Evolutionary conservation across 2,797 vertebrate species (phyloP).

Genomic region (Pyrocephalus nanus): DNA sequence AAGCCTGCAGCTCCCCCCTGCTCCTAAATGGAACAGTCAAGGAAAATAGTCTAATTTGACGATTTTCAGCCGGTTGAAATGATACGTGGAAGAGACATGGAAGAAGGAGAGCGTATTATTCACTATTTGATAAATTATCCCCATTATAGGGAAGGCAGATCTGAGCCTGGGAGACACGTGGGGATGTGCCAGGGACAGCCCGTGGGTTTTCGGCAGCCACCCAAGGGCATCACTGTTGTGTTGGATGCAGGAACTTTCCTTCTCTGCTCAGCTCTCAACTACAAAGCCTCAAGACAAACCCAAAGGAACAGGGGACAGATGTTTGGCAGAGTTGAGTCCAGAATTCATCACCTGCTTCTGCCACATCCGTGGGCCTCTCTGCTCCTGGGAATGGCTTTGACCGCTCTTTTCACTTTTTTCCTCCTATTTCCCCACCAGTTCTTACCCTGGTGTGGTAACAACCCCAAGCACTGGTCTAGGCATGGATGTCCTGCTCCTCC

Average conservation of each 20-base stretch:
- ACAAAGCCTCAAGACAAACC: neutral
- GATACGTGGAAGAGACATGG: neutral
- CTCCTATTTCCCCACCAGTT: fast-evolving
- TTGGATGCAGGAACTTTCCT: neutral
- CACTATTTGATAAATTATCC: conserved; percentile 30
- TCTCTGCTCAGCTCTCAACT: neutral
- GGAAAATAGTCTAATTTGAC: conserved; percentile 60
- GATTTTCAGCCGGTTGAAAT: conserved; percentile 39
- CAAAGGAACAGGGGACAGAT: neutral
- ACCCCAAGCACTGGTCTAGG: fast-evolving
- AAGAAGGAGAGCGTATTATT: conserved; percentile 30
- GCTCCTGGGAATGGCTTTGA: fast-evolving
- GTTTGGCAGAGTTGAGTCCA: fast-evolving
- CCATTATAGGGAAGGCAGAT: neutral
- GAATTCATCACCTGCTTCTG: fast-evolving
- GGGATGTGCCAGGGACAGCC: neutral
- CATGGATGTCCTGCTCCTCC: neutral
- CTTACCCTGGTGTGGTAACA: neutral
- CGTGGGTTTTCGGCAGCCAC: fast-evolving
- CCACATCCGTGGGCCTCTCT: fast-evolving
- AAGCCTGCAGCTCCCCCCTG: neutral
- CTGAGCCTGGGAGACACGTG: neutral
- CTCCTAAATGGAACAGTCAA: conserved; percentile 43
- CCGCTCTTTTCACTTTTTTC: neutral
- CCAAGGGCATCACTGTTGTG: fast-evolving